Base-by-base conservation (phyloP, 2,888 invertebrate genomes). In the Tipula unca region DNA sequence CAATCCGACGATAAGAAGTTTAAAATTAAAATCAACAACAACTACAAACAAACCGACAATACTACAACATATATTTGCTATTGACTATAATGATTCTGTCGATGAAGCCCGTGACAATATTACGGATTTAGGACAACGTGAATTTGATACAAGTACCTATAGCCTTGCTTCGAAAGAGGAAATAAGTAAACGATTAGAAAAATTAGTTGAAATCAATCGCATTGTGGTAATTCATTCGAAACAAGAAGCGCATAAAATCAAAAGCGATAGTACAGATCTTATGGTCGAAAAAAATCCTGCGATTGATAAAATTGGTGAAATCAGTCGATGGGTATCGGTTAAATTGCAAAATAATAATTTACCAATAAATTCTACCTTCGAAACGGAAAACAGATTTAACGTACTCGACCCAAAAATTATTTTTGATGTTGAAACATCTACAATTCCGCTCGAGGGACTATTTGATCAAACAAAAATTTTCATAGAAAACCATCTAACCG, bases 191-290 rank as follows among this genome's bases (percentile, higher is more conserved):
- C 90, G 89, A 87, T 91, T 92, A 36, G 92, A 94, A 88, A 93
- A 93, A 89, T 88, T 95, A 20, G 94, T 94, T 87, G 94, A 94
- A 87, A 93, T 95, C 0, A 95, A 94, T 89, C 92, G 95, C 89
- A 93, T 94, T 36, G 93, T 94, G 2, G 94, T 95, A 90, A 93
- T 95, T 0, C 93, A 93, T 48, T 94, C 94, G 0, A 94, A 94
- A 89, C 92, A 93, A 88, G 93, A 93, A 39, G 93, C 93, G 88
- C 91, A 93, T 85, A 92, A 93, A 25, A 88, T 92, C 8, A 93
- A 93, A 87, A 90, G 91, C 0, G 91, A 92, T 29, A 91, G 93
- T 85, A 92, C 93, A 89, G 89, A 92, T 88, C 90, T 93, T 1
- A 92, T 92, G 88, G 90, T 93, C n/a, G 94, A 94, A 88, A 92